A percentile compares a stretch with the other conserved stretches of the same genome.
Evolutionary conservation across 2,797 vertebrate genomes (phyloP).

Genomic region (Sebastes vulpes): DNA sequence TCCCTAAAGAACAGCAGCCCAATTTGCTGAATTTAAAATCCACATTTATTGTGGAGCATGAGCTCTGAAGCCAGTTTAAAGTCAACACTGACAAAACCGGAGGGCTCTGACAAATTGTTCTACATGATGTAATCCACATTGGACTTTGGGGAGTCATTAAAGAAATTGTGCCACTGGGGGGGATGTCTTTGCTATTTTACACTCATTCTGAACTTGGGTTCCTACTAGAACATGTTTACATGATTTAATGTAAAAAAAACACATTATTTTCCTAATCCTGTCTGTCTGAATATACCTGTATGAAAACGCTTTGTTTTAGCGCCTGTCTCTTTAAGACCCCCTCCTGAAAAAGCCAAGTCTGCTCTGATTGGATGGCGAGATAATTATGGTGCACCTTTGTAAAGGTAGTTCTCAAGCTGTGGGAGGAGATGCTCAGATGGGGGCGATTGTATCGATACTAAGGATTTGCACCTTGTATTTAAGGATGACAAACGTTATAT

Average conservation of each 20-base stretch:
- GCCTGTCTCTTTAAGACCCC: too few relatives aligned
- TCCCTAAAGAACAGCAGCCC: not conserved
- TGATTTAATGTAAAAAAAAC: not conserved
- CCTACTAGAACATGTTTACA: not conserved
- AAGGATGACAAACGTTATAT: too few relatives aligned
- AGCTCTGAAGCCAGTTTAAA: not conserved
- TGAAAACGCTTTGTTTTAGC: fast-evolving
- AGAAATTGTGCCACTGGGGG: not conserved
- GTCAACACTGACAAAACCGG: not conserved
- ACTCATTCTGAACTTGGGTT: not conserved
- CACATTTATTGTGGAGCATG: not conserved
- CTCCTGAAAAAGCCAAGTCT: too few relatives aligned
- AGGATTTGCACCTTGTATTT: too few relatives aligned
- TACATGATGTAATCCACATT: conserved; percentile 5
- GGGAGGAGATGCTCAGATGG: too few relatives aligned
- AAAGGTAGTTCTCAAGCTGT: too few relatives aligned
- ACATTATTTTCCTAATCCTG: fast-evolving
- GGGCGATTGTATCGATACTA: fast-evolving
- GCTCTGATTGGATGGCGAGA: too few relatives aligned
- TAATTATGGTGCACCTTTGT: too few relatives aligned
- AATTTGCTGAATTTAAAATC: conserved; percentile 10
- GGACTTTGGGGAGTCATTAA: conserved; percentile 1
- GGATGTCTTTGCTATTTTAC: not conserved
- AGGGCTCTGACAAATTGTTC: conserved; percentile 1
- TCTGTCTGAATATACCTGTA: too few relatives aligned